Evolutionary conservation across 64 coral and sea anemone species (phyloP).

Genomic region (Montipora foliosa): DNA sequence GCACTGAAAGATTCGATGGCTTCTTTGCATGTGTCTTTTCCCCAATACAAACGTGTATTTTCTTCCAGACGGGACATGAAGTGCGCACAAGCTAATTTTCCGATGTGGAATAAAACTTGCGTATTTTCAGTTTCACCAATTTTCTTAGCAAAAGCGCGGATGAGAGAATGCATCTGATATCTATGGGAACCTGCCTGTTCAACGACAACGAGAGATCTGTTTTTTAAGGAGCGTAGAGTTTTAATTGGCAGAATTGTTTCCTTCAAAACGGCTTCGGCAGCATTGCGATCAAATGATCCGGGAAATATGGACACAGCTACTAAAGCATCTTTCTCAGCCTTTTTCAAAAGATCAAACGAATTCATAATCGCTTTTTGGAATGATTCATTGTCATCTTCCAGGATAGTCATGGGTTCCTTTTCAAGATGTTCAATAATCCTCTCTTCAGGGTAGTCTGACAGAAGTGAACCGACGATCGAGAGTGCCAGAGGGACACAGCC

Average conservation of each 20-base stretch:
- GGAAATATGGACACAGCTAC: not conserved
- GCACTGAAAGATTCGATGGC: slow-evolving; percentile 41
- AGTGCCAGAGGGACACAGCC: slow-evolving; percentile 55
- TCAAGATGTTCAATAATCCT: slow-evolving; percentile 1
- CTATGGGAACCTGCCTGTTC: not conserved
- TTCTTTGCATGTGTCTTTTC: slow-evolving; percentile 50
- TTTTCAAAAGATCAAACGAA: not conserved
- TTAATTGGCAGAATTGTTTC: not conserved
- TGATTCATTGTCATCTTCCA: not conserved
- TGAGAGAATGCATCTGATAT: slow-evolving; percentile 37
- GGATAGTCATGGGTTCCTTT: not conserved
- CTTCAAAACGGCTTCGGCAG: not conserved
- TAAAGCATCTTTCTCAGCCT: slow-evolving; percentile 2
- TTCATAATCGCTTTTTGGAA: slow-evolving; percentile 19
- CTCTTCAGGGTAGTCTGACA: slow-evolving; percentile 10
- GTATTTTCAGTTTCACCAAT: not conserved
- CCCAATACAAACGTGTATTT: slow-evolving; percentile 19
- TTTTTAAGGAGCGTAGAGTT: not conserved
- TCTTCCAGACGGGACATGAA: slow-evolving; percentile 1
- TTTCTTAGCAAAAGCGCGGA: slow-evolving; percentile 11
- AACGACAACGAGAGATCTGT: not conserved
- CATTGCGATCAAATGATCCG: not conserved
- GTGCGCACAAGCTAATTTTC: slow-evolving; percentile 9
- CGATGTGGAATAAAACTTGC: not conserved
- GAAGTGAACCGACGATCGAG: slow-evolving; percentile 54